These are phyloP conservation scores for Himalopsyche kuldschensis DNA, from an alignment of 2,888 invertebrate species.

Conservation along the genomic window DNA sequence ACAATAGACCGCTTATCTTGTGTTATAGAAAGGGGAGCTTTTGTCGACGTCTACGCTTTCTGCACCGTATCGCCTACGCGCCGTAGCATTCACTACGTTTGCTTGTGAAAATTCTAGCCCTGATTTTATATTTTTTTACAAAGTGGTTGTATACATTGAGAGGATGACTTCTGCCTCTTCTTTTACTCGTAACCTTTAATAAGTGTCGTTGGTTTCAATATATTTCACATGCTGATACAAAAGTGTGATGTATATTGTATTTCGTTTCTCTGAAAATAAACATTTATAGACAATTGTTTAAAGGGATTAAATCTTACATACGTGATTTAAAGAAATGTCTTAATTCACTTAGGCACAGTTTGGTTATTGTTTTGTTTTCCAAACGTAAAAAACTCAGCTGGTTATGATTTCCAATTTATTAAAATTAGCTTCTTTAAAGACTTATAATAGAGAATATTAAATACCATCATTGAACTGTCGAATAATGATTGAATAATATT, in stretches of 20 bases:
- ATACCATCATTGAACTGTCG: no score
- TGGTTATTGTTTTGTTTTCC: no score
- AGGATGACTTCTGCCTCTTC: not conserved
- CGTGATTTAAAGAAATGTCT: no score
- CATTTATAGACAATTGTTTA: not conserved
- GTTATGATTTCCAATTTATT: no score
- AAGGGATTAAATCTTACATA: not conserved
- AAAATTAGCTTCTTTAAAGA: no score
- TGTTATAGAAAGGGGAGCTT: not conserved
- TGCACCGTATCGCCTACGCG: not conserved
- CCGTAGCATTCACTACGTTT: not conserved
- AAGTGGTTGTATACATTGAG: not conserved
- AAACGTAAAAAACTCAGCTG: no score
- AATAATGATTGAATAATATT: no score
- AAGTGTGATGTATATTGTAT: not conserved
- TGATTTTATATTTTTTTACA: not conserved
- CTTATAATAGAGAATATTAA: no score
- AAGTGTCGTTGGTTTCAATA: not conserved
- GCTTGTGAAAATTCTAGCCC: not conserved
- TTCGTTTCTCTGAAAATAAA: not conserved
- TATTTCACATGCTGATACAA: not conserved
- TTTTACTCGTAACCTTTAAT: not conserved
- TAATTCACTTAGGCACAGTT: no score
- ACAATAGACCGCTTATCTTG: constrained; percentile 3
- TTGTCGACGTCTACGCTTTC: not conserved